Percentiles rank a stretch among this genome's conserved stretches.
phyloP scores from a whole-genome alignment of 2,113 vertebrate species.

The Rhinoptilus africanus region DNA sequence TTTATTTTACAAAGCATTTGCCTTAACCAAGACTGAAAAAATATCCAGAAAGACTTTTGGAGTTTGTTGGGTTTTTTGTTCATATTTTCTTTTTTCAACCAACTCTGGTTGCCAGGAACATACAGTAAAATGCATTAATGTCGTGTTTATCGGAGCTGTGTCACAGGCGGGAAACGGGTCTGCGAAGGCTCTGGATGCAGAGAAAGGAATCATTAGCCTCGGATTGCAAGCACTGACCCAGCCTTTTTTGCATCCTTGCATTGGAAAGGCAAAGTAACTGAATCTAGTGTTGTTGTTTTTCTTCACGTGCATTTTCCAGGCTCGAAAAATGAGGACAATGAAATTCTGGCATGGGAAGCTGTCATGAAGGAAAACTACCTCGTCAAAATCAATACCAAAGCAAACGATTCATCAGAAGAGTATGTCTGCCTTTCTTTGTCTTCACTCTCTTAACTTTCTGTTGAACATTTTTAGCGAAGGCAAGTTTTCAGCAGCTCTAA shows the following conservation, averaged over 20 bases:
- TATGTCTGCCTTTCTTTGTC: slow-evolving; percentile 34
- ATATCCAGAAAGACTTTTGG: neutral
- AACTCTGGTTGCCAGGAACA: neutral
- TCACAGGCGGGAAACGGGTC: neutral
- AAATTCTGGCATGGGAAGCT: slow-evolving; percentile 80
- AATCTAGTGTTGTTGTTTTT: neutral
- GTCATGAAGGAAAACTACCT: slow-evolving; percentile 85
- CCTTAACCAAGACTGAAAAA: neutral
- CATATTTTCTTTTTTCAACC: neutral
- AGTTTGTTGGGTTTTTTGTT: neutral
- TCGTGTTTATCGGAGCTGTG: neutral
- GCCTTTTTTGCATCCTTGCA: neutral
- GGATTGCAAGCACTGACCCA: neutral
- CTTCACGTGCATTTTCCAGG: slow-evolving; percentile 44
- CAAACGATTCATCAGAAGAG: slow-evolving; percentile 73
- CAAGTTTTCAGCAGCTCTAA: neutral
- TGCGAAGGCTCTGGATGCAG: neutral
- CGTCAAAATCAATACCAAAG: slow-evolving; percentile 76
- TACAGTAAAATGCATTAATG: neutral
- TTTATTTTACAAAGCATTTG: neutral
- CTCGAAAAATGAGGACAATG: slow-evolving; percentile 75
- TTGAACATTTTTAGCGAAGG: neutral
- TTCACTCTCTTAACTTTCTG: neutral
- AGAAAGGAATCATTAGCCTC: neutral
- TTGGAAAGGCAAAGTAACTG: neutral